phyloP scores from a whole-genome alignment of 2,888 invertebrate species.

The Copidosoma aretas region DNA sequence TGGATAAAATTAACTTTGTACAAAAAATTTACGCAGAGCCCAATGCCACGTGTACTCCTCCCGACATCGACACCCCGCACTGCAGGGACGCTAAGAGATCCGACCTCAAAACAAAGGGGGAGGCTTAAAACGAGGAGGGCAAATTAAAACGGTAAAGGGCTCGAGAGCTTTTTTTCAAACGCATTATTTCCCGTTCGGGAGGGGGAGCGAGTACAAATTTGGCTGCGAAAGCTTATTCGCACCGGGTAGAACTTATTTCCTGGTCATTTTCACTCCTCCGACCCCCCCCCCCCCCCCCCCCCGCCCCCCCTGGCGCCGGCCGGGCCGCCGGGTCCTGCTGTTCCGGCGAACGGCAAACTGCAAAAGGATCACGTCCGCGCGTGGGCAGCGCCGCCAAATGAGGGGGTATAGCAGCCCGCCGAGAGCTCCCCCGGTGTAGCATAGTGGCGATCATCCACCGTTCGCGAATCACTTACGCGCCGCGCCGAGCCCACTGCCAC shows the following conservation, averaged over 20 bases:
- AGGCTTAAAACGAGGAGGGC: not conserved
- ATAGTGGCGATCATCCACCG: not conserved
- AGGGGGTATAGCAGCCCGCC: not conserved
- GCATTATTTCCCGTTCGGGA: not conserved
- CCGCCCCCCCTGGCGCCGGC: not conserved
- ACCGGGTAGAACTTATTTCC: not conserved
- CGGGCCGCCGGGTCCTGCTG: not conserved
- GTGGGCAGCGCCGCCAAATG: not conserved
- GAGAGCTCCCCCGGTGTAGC: not conserved
- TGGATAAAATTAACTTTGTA: too few relatives aligned
- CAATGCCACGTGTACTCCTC: too few relatives aligned
- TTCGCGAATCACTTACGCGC: not conserved
- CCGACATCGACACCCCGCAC: too few relatives aligned
- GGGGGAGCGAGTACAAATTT: not conserved
- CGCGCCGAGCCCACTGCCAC: too few relatives aligned
- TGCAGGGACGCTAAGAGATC: too few relatives aligned
- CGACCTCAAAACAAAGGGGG: too few relatives aligned
- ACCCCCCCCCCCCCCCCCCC: not conserved
- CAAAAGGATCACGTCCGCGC: not conserved
- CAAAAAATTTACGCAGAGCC: too few relatives aligned
- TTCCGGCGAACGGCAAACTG: not conserved
- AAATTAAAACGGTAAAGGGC: not conserved
- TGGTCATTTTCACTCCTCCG: not conserved
- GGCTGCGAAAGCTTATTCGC: not conserved
- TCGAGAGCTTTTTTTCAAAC: too few relatives aligned